Evolutionary conservation across 2,888 invertebrate genomes (phyloP), one percentile per base, ranked within the genome.

Genomic region (Rhopalosiphum nymphaeae): DNA sequence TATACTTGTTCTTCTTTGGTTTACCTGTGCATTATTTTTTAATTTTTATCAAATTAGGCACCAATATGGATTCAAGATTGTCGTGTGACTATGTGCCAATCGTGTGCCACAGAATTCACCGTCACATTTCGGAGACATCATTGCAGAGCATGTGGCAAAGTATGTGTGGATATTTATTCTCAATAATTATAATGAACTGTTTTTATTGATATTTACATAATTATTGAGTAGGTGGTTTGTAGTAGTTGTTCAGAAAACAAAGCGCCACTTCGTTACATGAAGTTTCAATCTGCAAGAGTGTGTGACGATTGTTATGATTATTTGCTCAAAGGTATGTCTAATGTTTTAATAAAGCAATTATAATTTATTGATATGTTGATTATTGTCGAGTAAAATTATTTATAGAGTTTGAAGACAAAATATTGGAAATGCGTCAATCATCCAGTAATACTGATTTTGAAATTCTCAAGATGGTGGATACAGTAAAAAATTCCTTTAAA

Each of bases 91-190:
- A 97, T 97, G 96, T 97, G 97, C 95, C 97, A 97, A 96, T 95
- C 96, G 56, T 97, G 97, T 95, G 96, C 97, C 26, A 96, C 96
- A 29, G 96, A 97, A 95, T 97, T 97, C 95, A 97, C 97, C 3
- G 96, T 97, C 26, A 97, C 97, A 95, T 97, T 97, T 95, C 96
- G 97, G 94, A 96, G 97, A 95, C 97, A 97, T 95, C 97, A 97
- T 95, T 97, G 97, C 95, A 96, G 97, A 95, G 97, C 97, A 67
- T 97, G 97, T 96, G 97, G 97, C 94, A 97, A 97, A 96, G 97
- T 97, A 95, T 96, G 96, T 95, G 94, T 91, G n/a, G 0, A 42
- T 61, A 56, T 90, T 92, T 89, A n/a, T 85, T 56, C 3, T 61
- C 25, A 86, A 57, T 86, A 4, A 42, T 84, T 91, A n/a, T 42